Percentiles rank a stretch among this genome's conserved stretches.
phyloP scores from a whole-genome alignment of 1,140 invertebrate genomes.

The Cryptotermes secundus region DNA sequence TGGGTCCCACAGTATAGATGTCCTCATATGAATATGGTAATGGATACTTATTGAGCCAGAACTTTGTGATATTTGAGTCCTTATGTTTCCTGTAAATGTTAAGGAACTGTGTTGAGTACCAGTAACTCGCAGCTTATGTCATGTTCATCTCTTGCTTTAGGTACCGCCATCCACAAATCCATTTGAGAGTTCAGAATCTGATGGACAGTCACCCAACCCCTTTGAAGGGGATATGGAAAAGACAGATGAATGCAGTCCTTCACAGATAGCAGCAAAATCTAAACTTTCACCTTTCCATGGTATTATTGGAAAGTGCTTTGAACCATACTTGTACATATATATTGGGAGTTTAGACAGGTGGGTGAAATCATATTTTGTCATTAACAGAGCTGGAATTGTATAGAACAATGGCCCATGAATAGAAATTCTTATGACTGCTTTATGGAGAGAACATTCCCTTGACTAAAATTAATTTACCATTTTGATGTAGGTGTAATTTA shows the following conservation, averaged over 20 bases:
- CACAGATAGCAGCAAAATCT: constrained; percentile 39
- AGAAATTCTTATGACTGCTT: not conserved
- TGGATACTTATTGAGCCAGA: too few species aligned
- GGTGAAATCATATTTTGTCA: constrained; percentile 33
- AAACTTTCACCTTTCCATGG: constrained; percentile 64
- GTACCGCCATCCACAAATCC: constrained; percentile 36
- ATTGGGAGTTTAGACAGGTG: constrained; percentile 87
- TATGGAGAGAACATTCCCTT: too few species aligned
- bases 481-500: too few species aligned
- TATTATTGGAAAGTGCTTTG: constrained; percentile 88
- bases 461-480: too few species aligned
- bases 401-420: not conserved
- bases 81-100: too few species aligned
- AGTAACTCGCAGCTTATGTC: too few species aligned
- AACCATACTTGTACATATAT: constrained; percentile 90
- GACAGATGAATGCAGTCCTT: constrained; percentile 36
- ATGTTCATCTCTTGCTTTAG: not conserved
- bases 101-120: too few species aligned
- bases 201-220: constrained; percentile 44
- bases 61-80: too few species aligned
- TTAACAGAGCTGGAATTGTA: not conserved
- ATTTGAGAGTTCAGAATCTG: constrained; percentile 37
- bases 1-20: too few species aligned
- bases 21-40: too few species aligned
- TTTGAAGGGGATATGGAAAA: constrained; percentile 49